phyloP scores from a whole-genome alignment of 2,797 vertebrate species.

The Pyrocephalus nanus region DNA sequence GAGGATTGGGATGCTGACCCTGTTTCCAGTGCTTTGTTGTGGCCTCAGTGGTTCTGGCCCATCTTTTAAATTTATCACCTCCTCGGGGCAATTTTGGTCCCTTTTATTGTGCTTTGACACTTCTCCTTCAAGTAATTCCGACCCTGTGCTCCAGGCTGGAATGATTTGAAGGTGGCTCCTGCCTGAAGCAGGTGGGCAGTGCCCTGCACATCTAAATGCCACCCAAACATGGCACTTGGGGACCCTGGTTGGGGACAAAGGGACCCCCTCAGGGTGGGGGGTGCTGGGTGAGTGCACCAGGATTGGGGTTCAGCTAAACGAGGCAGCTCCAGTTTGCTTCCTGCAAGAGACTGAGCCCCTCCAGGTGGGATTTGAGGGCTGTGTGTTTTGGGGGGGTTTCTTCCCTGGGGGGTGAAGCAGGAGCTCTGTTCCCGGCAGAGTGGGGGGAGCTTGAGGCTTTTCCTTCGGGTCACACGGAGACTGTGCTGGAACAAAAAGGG shows the following conservation, averaged over 20 bases:
- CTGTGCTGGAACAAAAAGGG: constrained; percentile 59
- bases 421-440: not conserved
- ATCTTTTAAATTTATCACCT: not conserved
- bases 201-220: not conserved
- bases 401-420: not conserved
- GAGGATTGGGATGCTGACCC: not conserved
- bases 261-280: not conserved
- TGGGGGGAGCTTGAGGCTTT: not conserved
- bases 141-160: not conserved
- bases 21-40: not conserved
- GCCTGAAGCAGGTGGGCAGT: not conserved
- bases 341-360: not conserved
- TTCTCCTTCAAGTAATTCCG: not conserved
- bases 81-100: not conserved
- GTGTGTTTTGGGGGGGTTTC: not conserved
- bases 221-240: not conserved
- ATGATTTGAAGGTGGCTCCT: not conserved
- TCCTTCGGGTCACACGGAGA: not conserved
- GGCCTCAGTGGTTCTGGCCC: not conserved
- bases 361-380: not conserved
- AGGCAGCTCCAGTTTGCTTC: not conserved
- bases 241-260: not conserved
- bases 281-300: not conserved
- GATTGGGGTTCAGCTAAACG: not conserved
- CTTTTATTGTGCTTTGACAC: not conserved